Conservation (phyloP, 1,140 invertebrate genomes). For the Vollenhovia emeryi region DNA sequence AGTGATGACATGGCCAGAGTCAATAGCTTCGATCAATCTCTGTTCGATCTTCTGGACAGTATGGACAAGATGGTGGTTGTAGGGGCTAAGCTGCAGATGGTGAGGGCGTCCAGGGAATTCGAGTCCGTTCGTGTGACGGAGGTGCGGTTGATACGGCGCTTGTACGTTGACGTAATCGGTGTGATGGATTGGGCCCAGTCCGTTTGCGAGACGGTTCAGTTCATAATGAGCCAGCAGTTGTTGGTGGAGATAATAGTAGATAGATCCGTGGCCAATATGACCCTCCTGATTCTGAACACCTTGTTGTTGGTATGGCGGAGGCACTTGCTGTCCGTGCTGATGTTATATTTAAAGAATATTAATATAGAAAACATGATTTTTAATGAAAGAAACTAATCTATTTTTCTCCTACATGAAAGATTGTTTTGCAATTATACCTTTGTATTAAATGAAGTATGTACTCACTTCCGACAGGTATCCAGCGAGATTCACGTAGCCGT, state of each 20-base stretch:
- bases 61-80: constrained; percentile 75
- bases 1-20: constrained; percentile 87
- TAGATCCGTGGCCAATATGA: constrained; percentile 78
- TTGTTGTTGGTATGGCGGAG: constrained; percentile 59
- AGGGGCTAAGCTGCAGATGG: constrained; percentile 85
- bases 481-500: constrained; percentile 88
- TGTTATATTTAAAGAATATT: constrained; percentile 13
- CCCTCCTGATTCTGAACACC: constrained; percentile 79
- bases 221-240: constrained; percentile 85
- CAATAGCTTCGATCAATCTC: constrained; percentile 88
- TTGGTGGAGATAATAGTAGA: constrained; percentile 85
- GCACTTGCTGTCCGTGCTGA: constrained; percentile 41
- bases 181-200: constrained; percentile 81
- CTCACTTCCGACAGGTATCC: constrained; percentile 84
- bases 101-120: constrained; percentile 87
- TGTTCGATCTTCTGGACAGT: constrained; percentile 86
- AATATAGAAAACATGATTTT: neutral
- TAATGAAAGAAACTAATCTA: neutral
- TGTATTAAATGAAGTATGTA: neutral
- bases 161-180: constrained; percentile 85
- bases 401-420: neutral
- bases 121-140: constrained; percentile 88
- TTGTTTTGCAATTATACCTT: neutral
- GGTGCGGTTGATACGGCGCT: constrained; percentile 87
- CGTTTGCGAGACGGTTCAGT: constrained; percentile 84